Percentiles rank a stretch among this genome's conserved stretches.
These are phyloP conservation scores for Drosophila subsilvestris DNA, from an alignment of 2,888 invertebrate species.

Conservation along the genomic window DNA sequence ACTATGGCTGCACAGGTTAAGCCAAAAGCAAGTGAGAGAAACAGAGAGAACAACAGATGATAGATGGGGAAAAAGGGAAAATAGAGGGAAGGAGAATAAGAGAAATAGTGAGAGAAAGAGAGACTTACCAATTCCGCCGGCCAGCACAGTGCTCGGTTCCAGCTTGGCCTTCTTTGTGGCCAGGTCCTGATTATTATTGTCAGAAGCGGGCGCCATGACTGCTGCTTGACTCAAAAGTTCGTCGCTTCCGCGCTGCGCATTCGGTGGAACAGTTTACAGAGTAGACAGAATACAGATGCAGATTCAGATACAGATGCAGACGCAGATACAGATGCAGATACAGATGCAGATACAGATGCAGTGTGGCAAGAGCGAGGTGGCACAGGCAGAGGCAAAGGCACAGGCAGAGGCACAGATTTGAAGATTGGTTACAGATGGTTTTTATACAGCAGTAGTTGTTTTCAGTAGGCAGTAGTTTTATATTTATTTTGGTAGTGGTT, in stretches of 20 bases:
- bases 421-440: constrained; percentile 70
- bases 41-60: not conserved
- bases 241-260: constrained; percentile 96
- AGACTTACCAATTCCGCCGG: constrained; percentile 84
- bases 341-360: constrained; percentile 19
- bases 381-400: constrained; percentile 63
- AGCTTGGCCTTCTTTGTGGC: constrained; percentile 96
- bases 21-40: constrained; percentile 11
- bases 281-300: constrained; percentile 32
- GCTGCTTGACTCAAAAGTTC: constrained; percentile 97
- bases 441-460: constrained; percentile 2
- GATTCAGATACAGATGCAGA: constrained; percentile 33
- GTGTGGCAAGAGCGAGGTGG: constrained; percentile 23
- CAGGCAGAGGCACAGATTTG: constrained; percentile 68
- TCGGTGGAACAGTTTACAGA: constrained; percentile 24
- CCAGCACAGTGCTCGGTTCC: constrained; percentile 84
- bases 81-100: constrained; percentile 13
- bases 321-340: constrained; percentile 32
- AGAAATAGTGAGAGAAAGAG: constrained; percentile 1
- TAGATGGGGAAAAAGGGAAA: not conserved
- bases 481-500: constrained; percentile 59
- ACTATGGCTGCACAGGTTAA: constrained; percentile 12
- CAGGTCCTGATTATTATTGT: constrained; percentile 95
- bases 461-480: constrained; percentile 45
- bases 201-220: constrained; percentile 97